Percentiles rank a stretch among this genome's conserved stretches.
These are phyloP conservation scores for Psylliodes chrysocephalus DNA, from an alignment of 2,888 invertebrate genomes.

Conservation along the genomic window DNA sequence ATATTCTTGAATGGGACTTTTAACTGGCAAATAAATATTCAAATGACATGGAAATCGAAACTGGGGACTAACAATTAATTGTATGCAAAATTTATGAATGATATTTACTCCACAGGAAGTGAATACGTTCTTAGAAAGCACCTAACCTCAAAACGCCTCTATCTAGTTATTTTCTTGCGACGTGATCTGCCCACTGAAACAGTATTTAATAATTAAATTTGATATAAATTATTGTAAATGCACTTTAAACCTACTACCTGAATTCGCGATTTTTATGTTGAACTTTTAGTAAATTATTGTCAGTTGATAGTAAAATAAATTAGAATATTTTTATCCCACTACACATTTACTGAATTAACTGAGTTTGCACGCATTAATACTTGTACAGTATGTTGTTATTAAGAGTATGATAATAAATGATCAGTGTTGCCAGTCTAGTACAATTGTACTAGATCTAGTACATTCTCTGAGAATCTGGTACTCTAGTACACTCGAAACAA, in stretches of 20 bases:
- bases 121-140: conserved; percentile 8
- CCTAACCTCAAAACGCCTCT: conserved; percentile 31
- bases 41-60: conserved; percentile 26
- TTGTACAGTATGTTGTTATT: too few relatives aligned
- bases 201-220: background rate
- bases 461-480: too few relatives aligned
- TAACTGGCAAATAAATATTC: conserved; percentile 13
- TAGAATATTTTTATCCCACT: too few relatives aligned
- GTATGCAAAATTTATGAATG: conserved; percentile 25
- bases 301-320: too few relatives aligned
- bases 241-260: background rate
- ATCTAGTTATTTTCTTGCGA: background rate
- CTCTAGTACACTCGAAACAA: too few relatives aligned
- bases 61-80: conserved; percentile 6
- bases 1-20: conserved; percentile 20
- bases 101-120: conserved; percentile 20
- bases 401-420: too few relatives aligned
- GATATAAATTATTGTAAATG: background rate
- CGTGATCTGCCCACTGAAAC: background rate
- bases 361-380: too few relatives aligned
- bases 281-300: too few relatives aligned
- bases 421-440: too few relatives aligned
- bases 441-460: too few relatives aligned
- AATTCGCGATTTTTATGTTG: too few relatives aligned
- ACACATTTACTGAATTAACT: too few relatives aligned